Evolutionary conservation across 2,888 invertebrate species (phyloP), one percentile per base, ranked within the genome.

Genomic region (Galerucella pusilla): DNA sequence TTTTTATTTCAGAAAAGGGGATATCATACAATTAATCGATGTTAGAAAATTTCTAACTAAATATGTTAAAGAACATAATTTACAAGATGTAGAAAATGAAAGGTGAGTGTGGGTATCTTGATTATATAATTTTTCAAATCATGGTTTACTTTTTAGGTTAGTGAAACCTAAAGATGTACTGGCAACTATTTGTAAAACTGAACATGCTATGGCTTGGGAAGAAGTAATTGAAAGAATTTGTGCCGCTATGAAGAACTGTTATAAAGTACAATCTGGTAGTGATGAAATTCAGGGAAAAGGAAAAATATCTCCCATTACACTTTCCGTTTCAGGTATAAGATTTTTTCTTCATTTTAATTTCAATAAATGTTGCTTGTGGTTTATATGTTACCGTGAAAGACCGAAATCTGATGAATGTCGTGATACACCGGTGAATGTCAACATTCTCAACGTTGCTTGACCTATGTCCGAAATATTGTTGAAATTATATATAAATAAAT

Each of bases 281-380:
- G 87, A 87, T 77, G 85, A 85, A 78, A 82, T 84, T n/a, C 79
- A 91, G 45, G 89, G 89, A 80, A 93, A 93, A 84, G 92, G 93
- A 64, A 93, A 93, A 85, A 89, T 96, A 68, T 93, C 94, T 52
- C 93, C 94, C 4, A 92, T 97, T 80, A 92, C 91, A 81, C 93
- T 97, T 88, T 91, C 91, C 16, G 91, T 96, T 7, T 93, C 91
- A 25, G 72, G 72, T 65, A 66, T 28, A 35, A 28, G 2, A 6
- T 35, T 35, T 35, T 35, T 35, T 6, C 6, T 35, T 35, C 6
- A 5, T 42, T 7, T 42, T 42, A 42, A 7, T 42, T 42, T 42
- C 7, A 42, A 42, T 42, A 7, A 35, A 35, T 35, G 6, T 28
- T 4, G 0, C 6, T 6, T 35, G 28, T 28, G 28, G 28, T 28